These are phyloP conservation scores for Cyrtonyx montezumae DNA, from an alignment of 2,113 vertebrate species.

Conservation along the genomic window DNA sequence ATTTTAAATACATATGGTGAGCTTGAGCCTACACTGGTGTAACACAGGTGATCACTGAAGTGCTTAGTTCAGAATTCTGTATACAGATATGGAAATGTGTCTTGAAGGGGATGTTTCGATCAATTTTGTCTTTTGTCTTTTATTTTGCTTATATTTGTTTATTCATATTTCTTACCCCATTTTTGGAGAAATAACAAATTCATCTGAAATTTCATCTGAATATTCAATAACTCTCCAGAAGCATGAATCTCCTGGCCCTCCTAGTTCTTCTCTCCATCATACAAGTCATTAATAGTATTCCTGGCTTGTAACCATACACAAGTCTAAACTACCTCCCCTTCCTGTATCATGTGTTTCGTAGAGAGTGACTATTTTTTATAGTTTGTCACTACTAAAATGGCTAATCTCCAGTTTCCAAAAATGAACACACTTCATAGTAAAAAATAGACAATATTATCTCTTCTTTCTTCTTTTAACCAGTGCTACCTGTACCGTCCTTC, in stretches of 20 bases:
- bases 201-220: not conserved
- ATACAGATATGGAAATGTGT: not conserved
- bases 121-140: not conserved
- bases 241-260: not conserved
- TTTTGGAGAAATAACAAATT: not conserved
- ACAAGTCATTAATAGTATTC: not conserved
- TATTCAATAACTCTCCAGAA: not conserved
- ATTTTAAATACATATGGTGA: not conserved
- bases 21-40: not conserved
- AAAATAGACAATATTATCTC: accelerated
- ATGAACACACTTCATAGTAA: not conserved
- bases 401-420: not conserved
- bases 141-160: not conserved
- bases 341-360: not conserved
- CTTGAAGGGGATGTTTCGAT: not conserved
- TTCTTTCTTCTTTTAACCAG: not conserved
- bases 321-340: not conserved
- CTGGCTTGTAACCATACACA: not conserved
- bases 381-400: not conserved
- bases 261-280: not conserved
- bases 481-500: not conserved
- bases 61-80: not conserved
- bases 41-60: not conserved
- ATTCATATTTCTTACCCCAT: not conserved
- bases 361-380: not conserved